Evolutionary conservation across 2,797 vertebrate species (phyloP).

Genomic region (Anguilla anguilla): DNA sequence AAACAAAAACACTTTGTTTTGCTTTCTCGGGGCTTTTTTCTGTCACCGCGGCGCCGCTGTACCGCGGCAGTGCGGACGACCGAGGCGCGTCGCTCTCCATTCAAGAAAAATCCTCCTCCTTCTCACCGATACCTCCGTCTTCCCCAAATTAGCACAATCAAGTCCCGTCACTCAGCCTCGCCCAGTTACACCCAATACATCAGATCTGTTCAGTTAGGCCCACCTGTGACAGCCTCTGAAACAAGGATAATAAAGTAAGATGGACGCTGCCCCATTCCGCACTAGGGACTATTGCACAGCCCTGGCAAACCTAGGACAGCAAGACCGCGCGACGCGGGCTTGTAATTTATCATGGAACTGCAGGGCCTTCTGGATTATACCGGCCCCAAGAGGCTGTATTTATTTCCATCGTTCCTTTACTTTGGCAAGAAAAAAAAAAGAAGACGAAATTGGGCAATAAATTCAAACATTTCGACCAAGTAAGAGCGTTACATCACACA

Average conservation of each 20-base stretch:
- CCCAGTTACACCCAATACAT: neutral
- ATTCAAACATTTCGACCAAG: neutral
- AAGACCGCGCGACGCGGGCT: neutral
- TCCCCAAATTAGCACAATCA: neutral
- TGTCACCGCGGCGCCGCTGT: neutral
- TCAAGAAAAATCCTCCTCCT: neutral
- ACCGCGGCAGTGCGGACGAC: neutral
- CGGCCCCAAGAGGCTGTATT: neutral
- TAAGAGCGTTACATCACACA: neutral
- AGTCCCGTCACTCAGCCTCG: neutral
- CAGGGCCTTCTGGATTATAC: neutral
- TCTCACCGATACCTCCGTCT: neutral
- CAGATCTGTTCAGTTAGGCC: neutral
- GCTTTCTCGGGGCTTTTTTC: neutral
- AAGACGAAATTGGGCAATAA: neutral
- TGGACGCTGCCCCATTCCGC: neutral
- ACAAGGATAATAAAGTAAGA: neutral
- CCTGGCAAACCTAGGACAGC: neutral
- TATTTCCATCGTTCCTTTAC: neutral
- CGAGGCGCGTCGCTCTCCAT: neutral
- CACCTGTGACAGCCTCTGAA: neutral
- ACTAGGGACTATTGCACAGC: neutral
- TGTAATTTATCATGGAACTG: neutral
- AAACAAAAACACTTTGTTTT: constrained; percentile 9
- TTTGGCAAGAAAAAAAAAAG: neutral